Percentiles rank a stretch among this genome's conserved stretches.
Evolutionary conservation across 2,888 invertebrate species (phyloP).

Genomic region (Cheilosia vernalis): DNA sequence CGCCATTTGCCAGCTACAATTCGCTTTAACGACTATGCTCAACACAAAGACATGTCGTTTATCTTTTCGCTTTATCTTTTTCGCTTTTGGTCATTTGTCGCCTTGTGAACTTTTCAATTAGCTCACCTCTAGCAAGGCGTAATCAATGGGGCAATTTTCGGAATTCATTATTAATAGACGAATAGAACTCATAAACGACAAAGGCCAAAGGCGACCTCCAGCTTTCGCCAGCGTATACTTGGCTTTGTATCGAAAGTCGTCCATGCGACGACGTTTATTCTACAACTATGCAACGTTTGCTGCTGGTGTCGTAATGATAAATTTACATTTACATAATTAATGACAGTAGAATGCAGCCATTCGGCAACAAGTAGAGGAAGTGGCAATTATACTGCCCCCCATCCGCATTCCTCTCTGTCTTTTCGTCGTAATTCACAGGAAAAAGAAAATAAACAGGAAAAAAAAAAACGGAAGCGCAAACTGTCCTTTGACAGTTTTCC

Average conservation of each 20-base stretch:
- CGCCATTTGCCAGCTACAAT: neutral
- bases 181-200: neutral
- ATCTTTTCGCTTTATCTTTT: conserved; percentile 16
- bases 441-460: neutral
- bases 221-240: conserved; percentile 14
- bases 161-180: conserved; percentile 58
- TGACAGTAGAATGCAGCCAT: conserved; percentile 32
- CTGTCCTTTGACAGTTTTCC: conserved; percentile 41
- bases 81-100: conserved; percentile 53
- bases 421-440: neutral
- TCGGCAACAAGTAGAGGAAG: conserved; percentile 56
- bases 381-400: conserved; percentile 41
- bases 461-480: conserved; percentile 19
- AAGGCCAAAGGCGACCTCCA: neutral
- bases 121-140: conserved; percentile 30
- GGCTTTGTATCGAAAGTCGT: neutral
- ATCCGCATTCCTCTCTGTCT: conserved; percentile 16
- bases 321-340: conserved; percentile 67
- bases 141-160: conserved; percentile 65
- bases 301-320: conserved; percentile 52
- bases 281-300: neutral
- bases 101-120: conserved; percentile 66
- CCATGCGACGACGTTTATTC: neutral
- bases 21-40: neutral
- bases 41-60: conserved; percentile 36